These are phyloP conservation scores for Ectobius pallidus DNA, from an alignment of 2,888 invertebrate genomes.

Conservation along the genomic window DNA sequence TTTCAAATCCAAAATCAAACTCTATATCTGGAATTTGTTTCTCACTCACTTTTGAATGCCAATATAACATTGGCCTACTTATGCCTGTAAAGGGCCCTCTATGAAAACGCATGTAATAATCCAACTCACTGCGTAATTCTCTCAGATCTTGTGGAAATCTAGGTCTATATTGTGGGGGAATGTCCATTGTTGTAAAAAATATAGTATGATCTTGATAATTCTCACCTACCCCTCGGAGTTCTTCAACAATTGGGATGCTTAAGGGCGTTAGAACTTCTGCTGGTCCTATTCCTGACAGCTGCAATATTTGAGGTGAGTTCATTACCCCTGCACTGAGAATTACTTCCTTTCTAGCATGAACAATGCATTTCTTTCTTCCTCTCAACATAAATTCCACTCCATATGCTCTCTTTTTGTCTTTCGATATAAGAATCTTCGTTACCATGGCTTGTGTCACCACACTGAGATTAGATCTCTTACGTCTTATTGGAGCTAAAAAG, in stretches of 20 bases:
- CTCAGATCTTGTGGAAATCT: neutral
- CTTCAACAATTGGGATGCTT: constrained; percentile 48
- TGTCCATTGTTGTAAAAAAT: constrained; percentile 52
- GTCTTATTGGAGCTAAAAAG: neutral
- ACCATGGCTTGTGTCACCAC: constrained; percentile 12
- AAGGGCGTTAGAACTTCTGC: neutral
- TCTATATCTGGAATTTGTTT: neutral
- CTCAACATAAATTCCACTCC: neutral
- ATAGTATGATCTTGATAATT: constrained; percentile 66
- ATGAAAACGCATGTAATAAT: neutral
- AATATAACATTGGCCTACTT: neutral
- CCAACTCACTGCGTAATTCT: neutral
- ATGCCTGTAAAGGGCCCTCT: neutral
- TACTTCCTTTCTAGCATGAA: constrained; percentile 9
- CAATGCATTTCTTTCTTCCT: neutral
- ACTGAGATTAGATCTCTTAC: neutral
- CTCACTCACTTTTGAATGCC: neutral
- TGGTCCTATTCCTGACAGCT: constrained; percentile 53
- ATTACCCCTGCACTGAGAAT: neutral
- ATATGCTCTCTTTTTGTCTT: constrained; percentile 40
- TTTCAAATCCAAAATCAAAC: too few species aligned
- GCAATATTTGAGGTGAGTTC: constrained; percentile 58
- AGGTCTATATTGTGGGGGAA: neutral
- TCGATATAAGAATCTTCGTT: constrained; percentile 39
- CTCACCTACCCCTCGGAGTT: constrained; percentile 58